Percentiles rank a stretch among this genome's conserved stretches.
phyloP scores from a whole-genome alignment of 1,140 invertebrate species.

The Monomorium pharaonis region DNA sequence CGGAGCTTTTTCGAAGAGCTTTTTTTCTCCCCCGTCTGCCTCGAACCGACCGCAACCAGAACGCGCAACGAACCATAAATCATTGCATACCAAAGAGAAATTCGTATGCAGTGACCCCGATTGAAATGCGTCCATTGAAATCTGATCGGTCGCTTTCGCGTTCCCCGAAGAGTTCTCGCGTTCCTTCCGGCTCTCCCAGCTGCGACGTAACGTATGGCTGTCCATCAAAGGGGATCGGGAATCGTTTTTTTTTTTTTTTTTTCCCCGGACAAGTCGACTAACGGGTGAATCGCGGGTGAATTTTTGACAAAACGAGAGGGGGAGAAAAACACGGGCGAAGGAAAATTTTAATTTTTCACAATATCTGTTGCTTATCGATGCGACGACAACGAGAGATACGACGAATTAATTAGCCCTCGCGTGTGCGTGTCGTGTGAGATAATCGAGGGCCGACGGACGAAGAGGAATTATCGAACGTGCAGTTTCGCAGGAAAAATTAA shows the following conservation, averaged over 20 bases:
- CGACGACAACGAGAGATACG: conserved; percentile 19
- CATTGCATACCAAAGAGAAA: conserved; percentile 58
- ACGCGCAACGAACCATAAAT: conserved; percentile 57
- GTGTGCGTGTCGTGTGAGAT: conserved; percentile 24
- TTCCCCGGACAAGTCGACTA: background rate
- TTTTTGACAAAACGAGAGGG: conserved; percentile 8
- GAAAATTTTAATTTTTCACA: conserved; percentile 18
- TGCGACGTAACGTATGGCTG: conserved; percentile 16
- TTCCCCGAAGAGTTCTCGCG: conserved; percentile 16
- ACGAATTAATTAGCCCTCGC: conserved; percentile 48
- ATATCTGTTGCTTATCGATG: conserved; percentile 33
- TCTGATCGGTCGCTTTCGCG: conserved; percentile 71
- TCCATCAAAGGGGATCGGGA: conserved; percentile 18
- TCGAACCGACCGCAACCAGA: conserved; percentile 37
- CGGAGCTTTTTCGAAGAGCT: conserved; percentile 40
- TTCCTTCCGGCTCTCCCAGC: conserved; percentile 50
- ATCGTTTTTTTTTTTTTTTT: background rate
- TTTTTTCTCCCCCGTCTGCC: conserved; percentile 3
- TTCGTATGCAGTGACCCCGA: conserved; percentile 75
- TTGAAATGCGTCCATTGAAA: conserved; percentile 76
- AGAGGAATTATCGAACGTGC: conserved; percentile 45
- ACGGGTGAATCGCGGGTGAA: background rate
- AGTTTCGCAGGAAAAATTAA: conserved; percentile 41
- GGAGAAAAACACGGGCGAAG: background rate
- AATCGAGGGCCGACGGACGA: conserved; percentile 42